These are phyloP conservation scores for Pollachius pollachius DNA, from an alignment of 2,113 vertebrate species.

Conservation along the genomic window DNA sequence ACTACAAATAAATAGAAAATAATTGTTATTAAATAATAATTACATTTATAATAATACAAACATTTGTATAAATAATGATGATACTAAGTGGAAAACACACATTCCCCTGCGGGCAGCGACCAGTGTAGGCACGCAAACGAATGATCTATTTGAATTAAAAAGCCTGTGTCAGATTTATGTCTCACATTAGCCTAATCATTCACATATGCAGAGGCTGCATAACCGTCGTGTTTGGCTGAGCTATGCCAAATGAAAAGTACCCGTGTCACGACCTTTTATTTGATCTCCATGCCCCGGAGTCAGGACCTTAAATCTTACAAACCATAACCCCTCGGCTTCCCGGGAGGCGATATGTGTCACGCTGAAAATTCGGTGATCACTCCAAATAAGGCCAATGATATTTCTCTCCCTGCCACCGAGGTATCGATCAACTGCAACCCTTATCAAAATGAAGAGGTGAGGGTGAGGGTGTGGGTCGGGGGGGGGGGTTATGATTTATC, in stretches of 20 bases:
- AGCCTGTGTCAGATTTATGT: slow-evolving; percentile 50
- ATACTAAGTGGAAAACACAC: slow-evolving; percentile 45
- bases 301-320: slow-evolving; percentile 64
- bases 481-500: slow-evolving; percentile 55
- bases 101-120: slow-evolving; percentile 40
- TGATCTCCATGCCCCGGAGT: slow-evolving; percentile 55
- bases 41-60: too few relatives aligned
- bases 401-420: slow-evolving; percentile 51
- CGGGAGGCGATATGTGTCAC: slow-evolving; percentile 55
- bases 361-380: slow-evolving; percentile 58
- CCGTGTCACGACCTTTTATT: slow-evolving; percentile 62
- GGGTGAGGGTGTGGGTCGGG: slow-evolving; percentile 15
- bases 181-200: slow-evolving; percentile 46
- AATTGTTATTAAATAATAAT: too few relatives aligned
- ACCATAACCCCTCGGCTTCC: slow-evolving; percentile 46
- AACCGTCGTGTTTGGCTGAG: slow-evolving; percentile 32
- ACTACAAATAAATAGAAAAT: too few relatives aligned
- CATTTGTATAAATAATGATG: too few relatives aligned
- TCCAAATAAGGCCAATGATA: slow-evolving; percentile 59
- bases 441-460: slow-evolving; percentile 64
- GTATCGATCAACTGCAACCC: slow-evolving; percentile 62
- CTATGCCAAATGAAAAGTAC: slow-evolving; percentile 61
- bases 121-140: slow-evolving; percentile 55
- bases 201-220: slow-evolving; percentile 29
- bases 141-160: slow-evolving; percentile 34